These are phyloP conservation scores for Bos indicus DNA, from an alignment of 2,113 vertebrate species.

Conservation along the genomic window DNA sequence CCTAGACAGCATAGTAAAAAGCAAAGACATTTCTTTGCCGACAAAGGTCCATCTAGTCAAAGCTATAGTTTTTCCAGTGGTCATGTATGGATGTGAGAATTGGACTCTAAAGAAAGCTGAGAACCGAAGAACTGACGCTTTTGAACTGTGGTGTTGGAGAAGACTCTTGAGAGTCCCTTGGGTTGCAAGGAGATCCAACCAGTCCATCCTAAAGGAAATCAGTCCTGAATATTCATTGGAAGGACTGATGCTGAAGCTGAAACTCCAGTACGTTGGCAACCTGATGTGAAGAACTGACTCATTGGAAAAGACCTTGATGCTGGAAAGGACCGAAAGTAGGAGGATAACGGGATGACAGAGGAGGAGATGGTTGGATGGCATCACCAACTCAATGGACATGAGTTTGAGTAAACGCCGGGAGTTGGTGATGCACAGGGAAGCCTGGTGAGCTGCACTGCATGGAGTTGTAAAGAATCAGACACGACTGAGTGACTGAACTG, in stretches of 20 bases:
- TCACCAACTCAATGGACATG: background rate
- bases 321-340: accelerated
- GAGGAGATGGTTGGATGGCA: background rate
- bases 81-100: background rate
- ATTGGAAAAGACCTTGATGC: background rate
- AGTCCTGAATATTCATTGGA: background rate
- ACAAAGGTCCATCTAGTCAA: background rate
- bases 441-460: background rate
- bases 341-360: background rate
- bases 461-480: background rate
- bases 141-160: background rate
- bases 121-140: background rate
- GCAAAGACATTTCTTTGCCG: background rate
- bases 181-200: background rate
- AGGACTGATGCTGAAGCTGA: background rate
- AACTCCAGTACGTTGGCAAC: background rate
- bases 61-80: background rate
- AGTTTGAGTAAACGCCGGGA: accelerated
- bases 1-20: background rate
- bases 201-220: background rate
- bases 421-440: background rate
- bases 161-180: background rate
- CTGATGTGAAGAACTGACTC: background rate
- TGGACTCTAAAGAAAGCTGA: background rate
- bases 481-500: background rate